phyloP scores from a whole-genome alignment of 2,113 vertebrate genomes.

The Eudyptes chrysolophus region DNA sequence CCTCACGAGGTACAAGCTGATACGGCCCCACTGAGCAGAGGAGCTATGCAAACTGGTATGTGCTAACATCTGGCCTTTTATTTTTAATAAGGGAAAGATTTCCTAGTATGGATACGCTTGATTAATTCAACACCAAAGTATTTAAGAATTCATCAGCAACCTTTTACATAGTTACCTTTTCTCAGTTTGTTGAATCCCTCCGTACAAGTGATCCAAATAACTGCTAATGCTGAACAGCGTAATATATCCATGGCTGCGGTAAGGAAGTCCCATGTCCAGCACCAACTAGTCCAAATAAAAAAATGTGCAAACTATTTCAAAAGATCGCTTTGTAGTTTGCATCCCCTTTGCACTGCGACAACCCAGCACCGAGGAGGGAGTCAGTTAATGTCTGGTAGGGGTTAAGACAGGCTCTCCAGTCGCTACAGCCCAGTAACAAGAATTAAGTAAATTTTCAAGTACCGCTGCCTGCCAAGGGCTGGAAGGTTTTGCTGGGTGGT shows the following conservation, averaged over 20 bases:
- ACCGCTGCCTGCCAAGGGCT: not conserved
- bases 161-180: not conserved
- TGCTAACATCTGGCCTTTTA: not conserved
- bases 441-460: not conserved
- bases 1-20: not conserved
- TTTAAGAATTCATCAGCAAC: not conserved
- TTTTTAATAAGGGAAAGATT: not conserved
- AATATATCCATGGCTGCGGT: not conserved
- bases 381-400: not conserved
- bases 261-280: not conserved
- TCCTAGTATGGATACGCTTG: not conserved
- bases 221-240: not conserved
- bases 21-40: not conserved
- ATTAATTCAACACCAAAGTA: not conserved
- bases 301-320: not conserved
- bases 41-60: not conserved
- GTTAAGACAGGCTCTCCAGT: not conserved
- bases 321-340: not conserved
- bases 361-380: not conserved
- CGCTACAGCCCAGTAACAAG: not conserved
- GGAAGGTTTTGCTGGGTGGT: not conserved
- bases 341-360: not conserved
- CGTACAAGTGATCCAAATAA: not conserved
- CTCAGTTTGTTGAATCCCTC: not conserved
- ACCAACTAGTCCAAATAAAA: not conserved